Conservation (phyloP, 1,140 invertebrate species). For the Zophobas atratus region DNA sequence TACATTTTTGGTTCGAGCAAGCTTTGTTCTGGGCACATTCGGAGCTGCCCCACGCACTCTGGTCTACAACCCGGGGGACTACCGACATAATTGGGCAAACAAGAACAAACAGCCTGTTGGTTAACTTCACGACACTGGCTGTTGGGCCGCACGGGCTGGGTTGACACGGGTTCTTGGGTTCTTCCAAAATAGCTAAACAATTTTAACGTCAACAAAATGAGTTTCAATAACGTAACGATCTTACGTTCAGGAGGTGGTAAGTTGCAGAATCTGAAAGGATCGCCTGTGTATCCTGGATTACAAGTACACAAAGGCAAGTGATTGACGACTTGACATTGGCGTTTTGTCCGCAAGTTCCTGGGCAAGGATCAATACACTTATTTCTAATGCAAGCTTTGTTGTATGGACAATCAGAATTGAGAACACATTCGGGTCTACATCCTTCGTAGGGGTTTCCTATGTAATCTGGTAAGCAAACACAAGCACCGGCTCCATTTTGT, state of each 20-base stretch:
- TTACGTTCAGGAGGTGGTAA: constrained; percentile 72
- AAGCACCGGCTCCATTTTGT: constrained; percentile 81
- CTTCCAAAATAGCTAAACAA: constrained; percentile 52
- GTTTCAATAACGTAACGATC: constrained; percentile 63
- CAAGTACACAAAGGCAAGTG: constrained; percentile 82
- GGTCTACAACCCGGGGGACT: constrained; percentile 78
- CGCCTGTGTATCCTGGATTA: constrained; percentile 78
- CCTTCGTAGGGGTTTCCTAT: constrained; percentile 84
- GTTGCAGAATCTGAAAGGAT: constrained; percentile 82
- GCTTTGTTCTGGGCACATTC: constrained; percentile 77
- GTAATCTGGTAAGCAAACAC: constrained; percentile 85
- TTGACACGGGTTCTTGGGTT: constrained; percentile 75
- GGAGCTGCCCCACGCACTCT: constrained; percentile 78
- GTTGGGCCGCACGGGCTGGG: constrained; percentile 80
- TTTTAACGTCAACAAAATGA: constrained; percentile 63
- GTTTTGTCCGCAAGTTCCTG: constrained; percentile 81
- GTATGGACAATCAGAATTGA: constrained; percentile 85
- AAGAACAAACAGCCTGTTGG: constrained; percentile 78
- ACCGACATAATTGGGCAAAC: constrained; percentile 77
- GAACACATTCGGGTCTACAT: constrained; percentile 86
- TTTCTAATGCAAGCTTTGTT: constrained; percentile 85
- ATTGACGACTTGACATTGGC: constrained; percentile 78
- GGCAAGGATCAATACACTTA: constrained; percentile 85
- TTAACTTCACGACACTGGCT: constrained; percentile 78
- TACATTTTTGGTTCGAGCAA: constrained; percentile 79